phyloP scores from a whole-genome alignment of 2,797 vertebrate genomes.

The Lepilemur ruficaudatus region DNA sequence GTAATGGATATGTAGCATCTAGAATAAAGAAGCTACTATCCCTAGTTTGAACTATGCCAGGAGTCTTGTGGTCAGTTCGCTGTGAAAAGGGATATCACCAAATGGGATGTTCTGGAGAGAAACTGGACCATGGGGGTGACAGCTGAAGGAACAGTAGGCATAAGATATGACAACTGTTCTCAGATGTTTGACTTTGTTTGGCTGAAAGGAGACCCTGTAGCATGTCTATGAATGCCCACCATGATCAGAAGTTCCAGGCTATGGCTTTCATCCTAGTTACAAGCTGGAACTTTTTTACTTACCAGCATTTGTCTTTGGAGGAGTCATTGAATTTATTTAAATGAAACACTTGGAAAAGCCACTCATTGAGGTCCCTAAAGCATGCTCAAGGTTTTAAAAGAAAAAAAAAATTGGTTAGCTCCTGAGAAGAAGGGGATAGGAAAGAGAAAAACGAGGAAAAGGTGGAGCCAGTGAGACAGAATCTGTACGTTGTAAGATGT shows the following conservation, averaged over 20 bases:
- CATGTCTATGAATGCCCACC: neutral
- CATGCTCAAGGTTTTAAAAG: neutral
- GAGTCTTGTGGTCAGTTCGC: neutral
- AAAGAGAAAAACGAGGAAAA: neutral
- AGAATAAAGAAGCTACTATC: conserved; percentile 6
- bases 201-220: neutral
- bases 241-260: neutral
- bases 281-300: conserved; percentile 46
- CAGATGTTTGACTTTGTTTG: conserved; percentile 16
- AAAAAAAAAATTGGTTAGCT: neutral
- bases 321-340: conserved; percentile 24
- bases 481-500: neutral
- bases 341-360: conserved; percentile 34
- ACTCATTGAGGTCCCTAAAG: neutral
- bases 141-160: conserved; percentile 16
- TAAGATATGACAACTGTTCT: conserved; percentile 23
- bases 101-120: conserved; percentile 31
- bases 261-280: conserved; percentile 23
- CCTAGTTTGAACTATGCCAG: neutral
- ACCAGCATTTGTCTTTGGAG: conserved; percentile 39
- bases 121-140: neutral
- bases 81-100: neutral
- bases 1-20: neutral
- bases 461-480: neutral
- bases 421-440: neutral